These are phyloP conservation scores for Sycophaga agraensis DNA, from an alignment of 1,140 invertebrate genomes.

Conservation along the genomic window DNA sequence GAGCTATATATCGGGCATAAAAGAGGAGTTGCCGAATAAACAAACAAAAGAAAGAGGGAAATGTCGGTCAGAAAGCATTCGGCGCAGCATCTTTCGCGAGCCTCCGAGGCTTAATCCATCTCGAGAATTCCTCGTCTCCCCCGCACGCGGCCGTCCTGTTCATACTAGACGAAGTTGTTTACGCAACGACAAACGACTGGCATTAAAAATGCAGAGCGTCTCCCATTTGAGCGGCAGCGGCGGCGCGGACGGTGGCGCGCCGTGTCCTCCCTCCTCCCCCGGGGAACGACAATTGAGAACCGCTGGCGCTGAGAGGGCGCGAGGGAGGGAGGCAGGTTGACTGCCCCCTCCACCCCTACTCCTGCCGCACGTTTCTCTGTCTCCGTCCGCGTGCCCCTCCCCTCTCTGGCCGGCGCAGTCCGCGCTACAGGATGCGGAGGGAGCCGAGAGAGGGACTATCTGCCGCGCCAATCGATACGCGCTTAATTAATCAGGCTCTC, in stretches of 20 bases:
- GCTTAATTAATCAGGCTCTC: slow-evolving; percentile 25
- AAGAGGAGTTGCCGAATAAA: too few species aligned
- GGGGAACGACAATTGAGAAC: not conserved
- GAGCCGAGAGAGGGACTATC: slow-evolving; percentile 4
- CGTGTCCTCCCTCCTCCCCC: not conserved
- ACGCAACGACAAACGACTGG: not conserved
- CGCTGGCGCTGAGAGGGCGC: not conserved
- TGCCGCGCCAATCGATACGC: slow-evolving; percentile 17
- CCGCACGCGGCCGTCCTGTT: too few species aligned
- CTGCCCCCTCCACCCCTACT: not conserved
- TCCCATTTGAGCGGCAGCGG: too few species aligned
- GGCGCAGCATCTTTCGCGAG: too few species aligned
- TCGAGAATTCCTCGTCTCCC: too few species aligned
- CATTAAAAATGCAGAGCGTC: slow-evolving; percentile 5
- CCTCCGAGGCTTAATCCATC: too few species aligned
- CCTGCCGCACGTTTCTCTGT: not conserved
- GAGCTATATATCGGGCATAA: too few species aligned
- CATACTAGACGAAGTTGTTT: not conserved
- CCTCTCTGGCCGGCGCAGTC: not conserved
- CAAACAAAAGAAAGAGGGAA: too few species aligned
- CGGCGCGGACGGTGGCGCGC: too few species aligned
- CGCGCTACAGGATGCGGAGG: not conserved
- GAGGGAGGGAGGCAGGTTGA: not conserved
- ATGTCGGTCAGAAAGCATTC: too few species aligned
- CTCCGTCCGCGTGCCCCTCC: not conserved